Conservation (phyloP, 2,797 vertebrate genomes). For the Cirrhinus mrigala region DNA sequence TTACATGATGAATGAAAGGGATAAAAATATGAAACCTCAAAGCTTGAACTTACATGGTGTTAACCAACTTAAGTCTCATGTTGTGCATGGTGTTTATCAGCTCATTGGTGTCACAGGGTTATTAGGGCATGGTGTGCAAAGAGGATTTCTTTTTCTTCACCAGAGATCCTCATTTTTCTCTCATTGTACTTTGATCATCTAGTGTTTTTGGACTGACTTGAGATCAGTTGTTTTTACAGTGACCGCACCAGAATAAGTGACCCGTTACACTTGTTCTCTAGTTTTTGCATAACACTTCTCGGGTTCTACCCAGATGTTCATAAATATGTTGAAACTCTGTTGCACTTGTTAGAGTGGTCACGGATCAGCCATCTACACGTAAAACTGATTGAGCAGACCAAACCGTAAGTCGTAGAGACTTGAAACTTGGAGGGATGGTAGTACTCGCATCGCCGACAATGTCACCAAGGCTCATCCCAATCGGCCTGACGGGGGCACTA, state of each 20-base stretch:
- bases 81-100: constrained; percentile 14
- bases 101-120: constrained; percentile 3
- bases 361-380: no score
- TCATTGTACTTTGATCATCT: constrained; percentile 6
- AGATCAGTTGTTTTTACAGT: neutral
- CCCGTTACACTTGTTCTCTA: neutral
- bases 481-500: no score
- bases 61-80: neutral
- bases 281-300: neutral
- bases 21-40: neutral
- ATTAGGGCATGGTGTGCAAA: neutral
- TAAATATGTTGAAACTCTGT: neutral
- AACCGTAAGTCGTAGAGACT: no score
- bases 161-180: neutral
- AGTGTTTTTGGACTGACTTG: constrained; percentile 6
- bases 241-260: neutral
- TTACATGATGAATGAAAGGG: constrained; percentile 9
- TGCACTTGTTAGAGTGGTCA: no score
- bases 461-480: no score
- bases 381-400: no score
- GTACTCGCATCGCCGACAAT: no score
- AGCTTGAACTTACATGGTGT: neutral
- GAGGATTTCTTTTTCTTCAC: neutral
- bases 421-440: no score
- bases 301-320: neutral